Evolutionary conservation across 2,797 vertebrate genomes (phyloP).

Genomic region (Erithacus rubecula): DNA sequence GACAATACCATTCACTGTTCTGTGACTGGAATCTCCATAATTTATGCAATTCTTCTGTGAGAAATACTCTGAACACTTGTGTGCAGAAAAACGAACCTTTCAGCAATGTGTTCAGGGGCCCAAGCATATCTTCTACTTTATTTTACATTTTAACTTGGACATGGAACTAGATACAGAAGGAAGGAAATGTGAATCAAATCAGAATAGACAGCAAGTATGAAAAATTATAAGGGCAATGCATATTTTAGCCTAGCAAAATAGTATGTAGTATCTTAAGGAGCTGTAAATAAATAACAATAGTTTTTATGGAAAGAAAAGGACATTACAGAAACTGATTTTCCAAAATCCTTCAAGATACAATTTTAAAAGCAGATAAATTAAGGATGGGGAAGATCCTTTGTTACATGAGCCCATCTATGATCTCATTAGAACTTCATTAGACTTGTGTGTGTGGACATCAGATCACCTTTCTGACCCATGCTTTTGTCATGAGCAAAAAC

Average conservation of each 20-base stretch:
- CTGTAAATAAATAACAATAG: not conserved
- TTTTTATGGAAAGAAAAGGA: not conserved
- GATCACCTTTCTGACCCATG: not conserved
- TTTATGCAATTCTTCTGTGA: slow-evolving; percentile 55
- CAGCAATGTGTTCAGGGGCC: not conserved
- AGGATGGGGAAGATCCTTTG: not conserved
- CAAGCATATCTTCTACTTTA: slow-evolving; percentile 6
- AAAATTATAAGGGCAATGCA: not conserved
- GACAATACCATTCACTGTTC: slow-evolving; percentile 66
- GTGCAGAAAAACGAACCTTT: slow-evolving; percentile 48
- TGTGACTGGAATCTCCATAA: slow-evolving; percentile 22
- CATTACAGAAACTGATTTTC: not conserved
- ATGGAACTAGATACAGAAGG: not conserved
- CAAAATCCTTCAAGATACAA: not conserved
- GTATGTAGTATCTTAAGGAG: not conserved
- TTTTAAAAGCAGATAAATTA: not conserved
- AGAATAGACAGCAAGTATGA: not conserved
- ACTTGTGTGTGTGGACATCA: not conserved
- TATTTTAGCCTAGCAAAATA: slow-evolving; percentile 1
- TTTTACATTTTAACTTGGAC: slow-evolving; percentile 23
- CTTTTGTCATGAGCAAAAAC: not conserved
- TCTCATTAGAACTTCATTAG: not conserved
- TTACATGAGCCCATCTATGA: rapidly evolving
- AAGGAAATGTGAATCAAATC: not conserved
- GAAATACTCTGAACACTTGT: slow-evolving; percentile 19